phyloP scores from a whole-genome alignment of 1,140 invertebrate species.

The Procambarus virginalis region DNA sequence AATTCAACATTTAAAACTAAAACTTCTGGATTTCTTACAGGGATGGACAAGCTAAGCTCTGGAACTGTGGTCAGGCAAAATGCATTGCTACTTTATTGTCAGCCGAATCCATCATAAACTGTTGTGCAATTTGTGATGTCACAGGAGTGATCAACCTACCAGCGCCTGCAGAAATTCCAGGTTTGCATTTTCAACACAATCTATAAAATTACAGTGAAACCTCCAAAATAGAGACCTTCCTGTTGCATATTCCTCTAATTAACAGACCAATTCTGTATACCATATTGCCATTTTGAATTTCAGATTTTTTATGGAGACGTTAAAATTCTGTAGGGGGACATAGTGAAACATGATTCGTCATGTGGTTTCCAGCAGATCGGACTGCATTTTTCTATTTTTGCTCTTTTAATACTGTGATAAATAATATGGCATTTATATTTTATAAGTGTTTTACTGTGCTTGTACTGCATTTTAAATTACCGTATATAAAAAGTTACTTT shows the following conservation, averaged over 20 bases:
- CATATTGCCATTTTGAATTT: too few species aligned
- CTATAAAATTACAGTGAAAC: constrained; percentile 34
- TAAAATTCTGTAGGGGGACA: too few species aligned
- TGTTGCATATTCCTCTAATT: neutral
- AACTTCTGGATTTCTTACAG: constrained; percentile 71
- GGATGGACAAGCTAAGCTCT: constrained; percentile 82
- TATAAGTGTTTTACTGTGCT: too few species aligned
- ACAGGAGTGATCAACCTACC: constrained; percentile 73
- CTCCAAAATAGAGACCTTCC: neutral
- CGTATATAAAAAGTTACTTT: too few species aligned
- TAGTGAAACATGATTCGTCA: too few species aligned
- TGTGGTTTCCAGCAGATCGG: too few species aligned
- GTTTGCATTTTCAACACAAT: constrained; percentile 67
- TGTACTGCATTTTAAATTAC: too few species aligned
- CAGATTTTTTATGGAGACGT: too few species aligned
- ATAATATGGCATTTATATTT: too few species aligned
- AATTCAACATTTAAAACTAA: too few species aligned
- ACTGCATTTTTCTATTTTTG: too few species aligned
- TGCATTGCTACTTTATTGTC: constrained; percentile 77
- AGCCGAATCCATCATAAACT: constrained; percentile 76
- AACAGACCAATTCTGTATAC: neutral
- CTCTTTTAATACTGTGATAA: too few species aligned
- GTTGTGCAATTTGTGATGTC: constrained; percentile 73
- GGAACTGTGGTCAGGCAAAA: constrained; percentile 81
- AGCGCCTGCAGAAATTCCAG: constrained; percentile 70